Base-by-base conservation (phyloP, 2,888 invertebrate genomes). In the Syrista parreyssii region DNA sequence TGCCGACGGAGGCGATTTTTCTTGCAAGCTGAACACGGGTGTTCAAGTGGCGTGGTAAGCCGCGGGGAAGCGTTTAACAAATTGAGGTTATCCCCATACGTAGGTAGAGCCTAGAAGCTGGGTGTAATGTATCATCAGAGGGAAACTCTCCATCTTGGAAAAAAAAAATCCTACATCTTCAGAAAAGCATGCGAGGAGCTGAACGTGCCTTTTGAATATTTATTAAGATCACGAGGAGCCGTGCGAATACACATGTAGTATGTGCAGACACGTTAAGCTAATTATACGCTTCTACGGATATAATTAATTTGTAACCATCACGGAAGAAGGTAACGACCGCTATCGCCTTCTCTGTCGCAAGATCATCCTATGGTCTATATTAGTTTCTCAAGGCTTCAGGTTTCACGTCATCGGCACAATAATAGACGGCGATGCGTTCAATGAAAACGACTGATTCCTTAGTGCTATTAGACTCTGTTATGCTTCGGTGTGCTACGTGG, bases 321-420 rank as follows among this genome's bases (percentile, higher is more conserved):
- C 23, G 55, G 55, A 55, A 55, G 23, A 55, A 23, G 23, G 23
- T 55, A 55, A 55, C 23, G 55, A 55, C 6, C 55, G 23, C 23
- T 23, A 55, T 55, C 55, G 55, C 9, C 9, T 55, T 55, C 55
- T 55, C 55, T 55, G 55, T 23, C 55, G 55, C 55, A 55, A 55
- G 55, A 55, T 55, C 55, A 23, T 55, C 55, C 23, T 55, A 23
- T 55, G 55, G 9, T 55, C 55, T 71, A 71, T 71, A 71, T 71
- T 33, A 1, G 71, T 71, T 71, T 71, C 55, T 71, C 71, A 71
- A 71, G 71, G 71, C 71, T 71, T 23, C 31, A 3, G 1, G 31
- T 33, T 31, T 71, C 71, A 71, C 71, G 71, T 71, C 71, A 71
- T 12, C 31, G 71, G 32, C 15, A 71, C 71, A 71, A 71, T 71